A percentile compares a stretch with the other conserved stretches of the same genome.
These are phyloP conservation scores for Macrobrachium nipponense DNA, from an alignment of 1,140 invertebrate genomes.

Conservation along the genomic window DNA sequence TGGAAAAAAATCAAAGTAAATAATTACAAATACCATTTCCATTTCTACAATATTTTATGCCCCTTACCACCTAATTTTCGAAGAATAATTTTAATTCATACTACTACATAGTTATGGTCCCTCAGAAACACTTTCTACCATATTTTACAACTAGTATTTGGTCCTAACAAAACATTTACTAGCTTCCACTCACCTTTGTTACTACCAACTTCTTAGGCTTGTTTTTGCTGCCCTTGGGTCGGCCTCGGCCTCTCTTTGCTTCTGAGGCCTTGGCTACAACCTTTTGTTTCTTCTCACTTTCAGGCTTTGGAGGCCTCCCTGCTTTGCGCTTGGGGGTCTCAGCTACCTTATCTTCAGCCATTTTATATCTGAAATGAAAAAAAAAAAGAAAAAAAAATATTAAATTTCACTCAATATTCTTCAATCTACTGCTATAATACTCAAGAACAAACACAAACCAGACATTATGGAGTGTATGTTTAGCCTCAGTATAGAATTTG, in stretches of 20 bases:
- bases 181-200: background rate
- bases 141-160: too few relatives aligned
- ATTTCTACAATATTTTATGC: background rate
- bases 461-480: too few relatives aligned
- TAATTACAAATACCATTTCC: background rate
- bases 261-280: background rate
- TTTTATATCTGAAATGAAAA: constrained; percentile 9
- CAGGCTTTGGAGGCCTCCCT: constrained; percentile 43
- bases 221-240: constrained; percentile 55
- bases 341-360: constrained; percentile 39
- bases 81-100: background rate
- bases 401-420: background rate
- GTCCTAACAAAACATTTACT: too few relatives aligned
- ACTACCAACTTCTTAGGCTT: constrained; percentile 19
- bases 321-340: constrained; percentile 45
- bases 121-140: too few relatives aligned
- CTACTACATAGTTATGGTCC: background rate
- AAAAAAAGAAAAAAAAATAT: background rate
- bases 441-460: too few relatives aligned
- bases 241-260: constrained; percentile 43
- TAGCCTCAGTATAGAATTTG: too few relatives aligned
- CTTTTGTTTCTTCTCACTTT: constrained; percentile 40
- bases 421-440: too few relatives aligned
- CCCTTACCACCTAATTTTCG: background rate
- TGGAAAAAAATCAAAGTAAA: too few relatives aligned